A percentile compares a stretch with the other conserved stretches of the same genome.
Evolutionary conservation across 2,888 invertebrate species (phyloP).

Genomic region (Polydrusus tereticollis): DNA sequence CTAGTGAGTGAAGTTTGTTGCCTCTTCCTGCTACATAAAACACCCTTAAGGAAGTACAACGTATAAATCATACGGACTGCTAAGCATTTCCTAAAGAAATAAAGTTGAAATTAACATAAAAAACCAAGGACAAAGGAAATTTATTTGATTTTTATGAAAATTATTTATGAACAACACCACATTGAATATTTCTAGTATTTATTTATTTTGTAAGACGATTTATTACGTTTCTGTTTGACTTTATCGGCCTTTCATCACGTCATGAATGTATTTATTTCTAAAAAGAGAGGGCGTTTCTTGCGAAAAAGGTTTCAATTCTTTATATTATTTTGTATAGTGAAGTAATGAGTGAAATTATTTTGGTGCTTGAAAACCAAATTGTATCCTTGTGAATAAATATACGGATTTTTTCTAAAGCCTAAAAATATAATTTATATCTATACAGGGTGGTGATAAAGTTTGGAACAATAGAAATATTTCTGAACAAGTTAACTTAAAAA

Average conservation of each 20-base stretch:
- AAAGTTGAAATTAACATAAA: slow-evolving; percentile 17
- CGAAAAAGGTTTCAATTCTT: no score
- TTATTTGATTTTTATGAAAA: slow-evolving; percentile 23
- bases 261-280: slow-evolving; percentile 21
- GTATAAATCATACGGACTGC: slow-evolving; percentile 12
- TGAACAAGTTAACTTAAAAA: no score
- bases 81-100: slow-evolving; percentile 20
- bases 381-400: no score
- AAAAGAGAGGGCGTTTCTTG: neutral
- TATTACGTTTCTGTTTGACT: slow-evolving; percentile 12
- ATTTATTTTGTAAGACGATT: neutral
- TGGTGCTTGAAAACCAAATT: no score
- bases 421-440: no score
- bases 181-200: neutral
- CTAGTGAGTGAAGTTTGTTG: slow-evolving; percentile 9
- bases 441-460: no score
- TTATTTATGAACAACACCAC: slow-evolving; percentile 2
- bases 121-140: slow-evolving; percentile 8
- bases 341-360: no score
- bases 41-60: slow-evolving; percentile 9
- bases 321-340: no score
- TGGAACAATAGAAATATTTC: no score
- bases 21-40: slow-evolving; percentile 12
- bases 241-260: slow-evolving; percentile 22
- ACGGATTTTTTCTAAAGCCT: no score